These are phyloP conservation scores for Gymnocephalus cernua DNA, from an alignment of 2,113 vertebrate species.

Conservation along the genomic window DNA sequence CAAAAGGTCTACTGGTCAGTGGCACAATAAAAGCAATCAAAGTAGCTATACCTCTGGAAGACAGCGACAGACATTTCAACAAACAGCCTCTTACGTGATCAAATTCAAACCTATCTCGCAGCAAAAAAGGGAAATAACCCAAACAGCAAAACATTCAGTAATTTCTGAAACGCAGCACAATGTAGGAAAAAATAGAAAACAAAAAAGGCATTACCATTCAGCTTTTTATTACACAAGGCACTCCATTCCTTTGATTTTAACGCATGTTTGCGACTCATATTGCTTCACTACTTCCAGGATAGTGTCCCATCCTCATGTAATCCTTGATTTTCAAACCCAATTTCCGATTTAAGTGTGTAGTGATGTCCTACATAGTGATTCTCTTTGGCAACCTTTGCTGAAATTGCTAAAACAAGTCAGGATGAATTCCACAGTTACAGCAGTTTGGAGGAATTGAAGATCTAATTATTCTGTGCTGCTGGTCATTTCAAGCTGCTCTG, in stretches of 20 bases:
- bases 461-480: constrained; percentile 62
- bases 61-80: not conserved
- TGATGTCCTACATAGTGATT: constrained; percentile 33
- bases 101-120: not conserved
- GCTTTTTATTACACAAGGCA: not conserved
- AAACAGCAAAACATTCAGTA: not conserved
- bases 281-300: constrained; percentile 6
- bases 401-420: constrained; percentile 55
- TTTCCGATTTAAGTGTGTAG: constrained; percentile 36
- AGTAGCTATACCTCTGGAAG: not conserved
- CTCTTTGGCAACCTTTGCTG: constrained; percentile 60
- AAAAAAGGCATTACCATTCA: not conserved
- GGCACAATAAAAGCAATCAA: not conserved
- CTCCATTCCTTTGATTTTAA: constrained; percentile 10
- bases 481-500: constrained; percentile 64
- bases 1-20: not conserved
- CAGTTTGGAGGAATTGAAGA: constrained; percentile 48
- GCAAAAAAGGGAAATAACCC: not conserved
- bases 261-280: constrained; percentile 1
- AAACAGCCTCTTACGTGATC: not conserved
- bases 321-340: constrained; percentile 35
- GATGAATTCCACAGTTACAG: constrained; percentile 37
- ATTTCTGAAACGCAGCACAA: not conserved
- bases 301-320: constrained; percentile 3
- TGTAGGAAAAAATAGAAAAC: not conserved